Evolutionary conservation across 2,113 vertebrate species (phyloP), one percentile per base, ranked within the genome.

Genomic region (Phalacrocorax pelagicus): DNA sequence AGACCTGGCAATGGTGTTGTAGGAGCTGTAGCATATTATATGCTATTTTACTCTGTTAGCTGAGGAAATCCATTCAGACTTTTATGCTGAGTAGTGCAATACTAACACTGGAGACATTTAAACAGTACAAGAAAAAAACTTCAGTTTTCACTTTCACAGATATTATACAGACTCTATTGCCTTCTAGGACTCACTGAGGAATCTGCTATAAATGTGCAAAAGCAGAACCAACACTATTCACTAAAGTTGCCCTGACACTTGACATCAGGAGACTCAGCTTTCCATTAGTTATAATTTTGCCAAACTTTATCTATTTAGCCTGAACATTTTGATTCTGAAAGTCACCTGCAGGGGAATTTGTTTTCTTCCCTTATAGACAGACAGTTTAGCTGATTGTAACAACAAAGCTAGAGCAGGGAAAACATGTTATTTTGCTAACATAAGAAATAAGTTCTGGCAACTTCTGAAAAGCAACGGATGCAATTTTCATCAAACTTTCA

Each of bases 51-150:
- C 38, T 88, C 44, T 55, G 67, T 78, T 69, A 92, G 65, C 80
- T 63, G 67, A 93, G 63, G 46, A 95, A 94, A 95, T 42, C 49
- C 67, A 81, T 86, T 90, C 77, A 85, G 88, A 86, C 74, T 91
- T 95, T 82, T 81, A 73, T 59, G 92, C 90, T 90, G 93, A 90
- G 79, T 2, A 46, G 46, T 42, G 67, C 79, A 92, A 86, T 82
- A 73, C 44, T 75, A 91, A 65, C 78, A 82, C 66, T 65, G 40
- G 36, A 92, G 87, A 86, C 70, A 88, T 88, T 94, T 73, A 82
- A 94, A 70, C 36, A 82, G 58, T 17, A 34, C 34, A 46, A 83
- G 62, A 73, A 83, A 88, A 90, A 93, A 82, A 5, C 36, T 55
- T 66, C 79, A 59, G 82, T 93, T 93, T 80, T 85, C 74, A 90